Evolutionary conservation across 2,113 vertebrate genomes (phyloP).

Genomic region (Labeo catla): DNA sequence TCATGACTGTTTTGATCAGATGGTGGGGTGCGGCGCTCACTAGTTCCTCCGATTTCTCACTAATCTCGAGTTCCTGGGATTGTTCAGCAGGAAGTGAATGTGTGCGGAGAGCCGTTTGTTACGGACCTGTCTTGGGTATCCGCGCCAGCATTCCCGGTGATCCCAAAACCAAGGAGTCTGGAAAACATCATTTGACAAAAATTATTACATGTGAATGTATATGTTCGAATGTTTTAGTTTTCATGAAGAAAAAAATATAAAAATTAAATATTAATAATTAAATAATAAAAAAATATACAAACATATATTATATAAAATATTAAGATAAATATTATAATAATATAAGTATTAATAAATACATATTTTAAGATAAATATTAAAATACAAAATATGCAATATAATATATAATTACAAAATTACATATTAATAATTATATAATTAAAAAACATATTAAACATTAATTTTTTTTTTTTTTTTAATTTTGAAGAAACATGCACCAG

Average conservation of each 20-base stretch:
- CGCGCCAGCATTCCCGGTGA: constrained; percentile 82
- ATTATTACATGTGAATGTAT: background rate
- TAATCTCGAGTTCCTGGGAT: background rate
- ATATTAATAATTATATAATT: too few relatives aligned
- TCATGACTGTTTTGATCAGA: background rate
- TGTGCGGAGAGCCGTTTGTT: background rate
- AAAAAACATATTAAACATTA: too few relatives aligned
- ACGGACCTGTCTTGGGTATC: constrained; percentile 87
- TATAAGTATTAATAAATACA: too few relatives aligned
- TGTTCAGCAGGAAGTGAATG: constrained; percentile 6
- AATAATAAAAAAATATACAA: too few relatives aligned
- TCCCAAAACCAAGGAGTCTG: constrained; percentile 94
- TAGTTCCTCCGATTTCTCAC: background rate
- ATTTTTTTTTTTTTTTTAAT: too few relatives aligned
- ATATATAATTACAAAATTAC: too few relatives aligned
- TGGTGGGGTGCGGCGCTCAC: background rate
- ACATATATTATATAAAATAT: too few relatives aligned
- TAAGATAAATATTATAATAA: too few relatives aligned
- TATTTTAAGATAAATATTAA: too few relatives aligned
- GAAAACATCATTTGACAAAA: background rate
- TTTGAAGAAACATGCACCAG: too few relatives aligned
- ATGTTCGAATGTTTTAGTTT: background rate
- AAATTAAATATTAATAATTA: too few relatives aligned
- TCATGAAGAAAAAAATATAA: background rate
- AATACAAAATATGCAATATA: too few relatives aligned